Evolutionary conservation across 2,113 vertebrate species (phyloP).

Genomic region (Halichoeres trimaculatus): DNA sequence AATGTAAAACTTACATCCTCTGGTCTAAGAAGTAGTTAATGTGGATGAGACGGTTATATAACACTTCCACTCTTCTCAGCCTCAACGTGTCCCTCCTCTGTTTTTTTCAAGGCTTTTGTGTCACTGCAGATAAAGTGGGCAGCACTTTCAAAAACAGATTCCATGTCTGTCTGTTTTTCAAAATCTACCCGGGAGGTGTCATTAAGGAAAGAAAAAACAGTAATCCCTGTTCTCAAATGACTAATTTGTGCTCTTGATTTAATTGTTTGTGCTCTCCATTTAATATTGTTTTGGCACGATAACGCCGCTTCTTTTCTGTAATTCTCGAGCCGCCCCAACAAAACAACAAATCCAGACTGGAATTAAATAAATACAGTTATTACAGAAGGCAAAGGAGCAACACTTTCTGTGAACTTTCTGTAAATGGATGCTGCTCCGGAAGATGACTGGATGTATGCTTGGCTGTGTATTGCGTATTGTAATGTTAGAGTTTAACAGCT

Average conservation of each 20-base stretch:
- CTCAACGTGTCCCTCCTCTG: slow-evolving; percentile 27
- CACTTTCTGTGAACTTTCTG: neutral
- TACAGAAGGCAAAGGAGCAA: neutral
- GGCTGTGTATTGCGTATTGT: no score
- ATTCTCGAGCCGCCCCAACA: neutral
- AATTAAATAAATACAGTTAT: neutral
- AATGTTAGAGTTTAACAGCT: no score
- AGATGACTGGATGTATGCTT: no score
- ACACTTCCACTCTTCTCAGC: slow-evolving; percentile 44
- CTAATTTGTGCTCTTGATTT: neutral
- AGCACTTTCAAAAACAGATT: neutral
- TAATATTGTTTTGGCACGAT: neutral
- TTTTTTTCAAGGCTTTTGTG: slow-evolving; percentile 25
- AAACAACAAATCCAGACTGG: neutral
- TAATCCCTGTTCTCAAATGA: neutral
- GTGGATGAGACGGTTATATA: slow-evolving; percentile 42
- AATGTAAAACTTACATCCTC: neutral
- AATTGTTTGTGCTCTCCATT: neutral
- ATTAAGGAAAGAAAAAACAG: neutral
- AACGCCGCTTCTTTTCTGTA: neutral
- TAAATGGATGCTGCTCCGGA: no score
- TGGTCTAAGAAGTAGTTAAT: slow-evolving; percentile 33
- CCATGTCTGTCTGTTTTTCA: neutral
- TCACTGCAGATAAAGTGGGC: slow-evolving; percentile 23
- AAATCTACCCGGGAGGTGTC: neutral